Conservation (phyloP, 2,888 invertebrate species). For the Agonopterix arenella region DNA sequence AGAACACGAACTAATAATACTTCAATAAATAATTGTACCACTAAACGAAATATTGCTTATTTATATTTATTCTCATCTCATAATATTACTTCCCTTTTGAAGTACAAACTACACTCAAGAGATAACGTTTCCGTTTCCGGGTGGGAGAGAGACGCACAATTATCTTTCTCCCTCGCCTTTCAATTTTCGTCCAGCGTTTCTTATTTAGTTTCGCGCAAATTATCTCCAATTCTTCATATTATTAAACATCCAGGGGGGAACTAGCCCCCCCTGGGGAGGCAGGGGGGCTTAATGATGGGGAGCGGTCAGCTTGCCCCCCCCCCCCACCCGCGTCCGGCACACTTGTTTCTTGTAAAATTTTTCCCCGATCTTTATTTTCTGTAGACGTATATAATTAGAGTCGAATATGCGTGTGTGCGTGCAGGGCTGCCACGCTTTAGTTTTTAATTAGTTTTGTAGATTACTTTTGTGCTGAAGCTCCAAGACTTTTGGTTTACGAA, state of each 20-base stretch:
- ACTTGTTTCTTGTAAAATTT: slow-evolving; percentile 76
- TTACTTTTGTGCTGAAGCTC: not conserved
- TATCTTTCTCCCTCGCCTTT: slow-evolving; percentile 43
- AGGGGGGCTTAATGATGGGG: slow-evolving; percentile 65
- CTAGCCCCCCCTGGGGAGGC: slow-evolving; percentile 43
- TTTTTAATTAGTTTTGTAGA: not conserved
- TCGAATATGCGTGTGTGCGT: slow-evolving; percentile 22
- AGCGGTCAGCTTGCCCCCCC: slow-evolving; percentile 66
- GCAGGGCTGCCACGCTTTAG: slow-evolving; percentile 7
- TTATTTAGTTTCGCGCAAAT: slow-evolving; percentile 78
- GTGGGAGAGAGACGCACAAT: slow-evolving; percentile 22
- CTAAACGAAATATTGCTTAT: not conserved
- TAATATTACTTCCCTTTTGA: slow-evolving; percentile 5
- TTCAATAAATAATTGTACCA: not conserved
- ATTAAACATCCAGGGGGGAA: slow-evolving; percentile 73
- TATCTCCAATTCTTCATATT: slow-evolving; percentile 78
- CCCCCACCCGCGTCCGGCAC: slow-evolving; percentile 48
- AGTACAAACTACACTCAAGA: slow-evolving; percentile 10
- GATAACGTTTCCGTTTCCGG: slow-evolving; percentile 13
- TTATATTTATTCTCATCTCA: not conserved
- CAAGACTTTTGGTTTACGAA: not conserved
- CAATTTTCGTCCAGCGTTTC: slow-evolving; percentile 74
- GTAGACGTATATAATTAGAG: slow-evolving; percentile 76
- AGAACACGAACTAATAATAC: no score
- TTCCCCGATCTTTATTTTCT: slow-evolving; percentile 77